phyloP scores from a whole-genome alignment of 2,113 vertebrate species.

The Vombatus ursinus region DNA sequence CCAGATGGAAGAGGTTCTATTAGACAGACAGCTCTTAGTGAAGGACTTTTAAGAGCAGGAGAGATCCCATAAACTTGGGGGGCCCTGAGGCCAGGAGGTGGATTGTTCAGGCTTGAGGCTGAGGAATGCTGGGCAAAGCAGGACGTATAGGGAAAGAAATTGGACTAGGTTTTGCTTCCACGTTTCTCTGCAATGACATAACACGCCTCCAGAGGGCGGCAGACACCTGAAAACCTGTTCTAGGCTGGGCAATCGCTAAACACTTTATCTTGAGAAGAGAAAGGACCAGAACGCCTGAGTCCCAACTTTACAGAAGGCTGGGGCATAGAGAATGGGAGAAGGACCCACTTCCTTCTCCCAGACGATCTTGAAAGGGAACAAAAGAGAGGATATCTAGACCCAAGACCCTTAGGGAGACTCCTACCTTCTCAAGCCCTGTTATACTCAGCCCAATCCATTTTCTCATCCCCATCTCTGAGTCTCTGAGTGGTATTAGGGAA shows the following conservation, averaged over 20 bases:
- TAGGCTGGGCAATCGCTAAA: background rate
- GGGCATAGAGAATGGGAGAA: background rate
- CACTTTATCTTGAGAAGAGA: background rate
- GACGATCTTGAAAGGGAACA: background rate
- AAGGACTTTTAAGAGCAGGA: background rate
- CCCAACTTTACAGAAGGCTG: background rate
- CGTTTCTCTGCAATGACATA: background rate
- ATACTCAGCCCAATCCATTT: background rate
- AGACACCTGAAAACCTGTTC: slow-evolving; percentile 50
- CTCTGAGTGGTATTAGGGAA: background rate
- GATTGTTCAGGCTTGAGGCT: background rate
- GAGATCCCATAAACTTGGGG: background rate
- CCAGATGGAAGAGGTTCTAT: background rate
- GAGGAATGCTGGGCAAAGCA: background rate
- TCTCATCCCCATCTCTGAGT: background rate
- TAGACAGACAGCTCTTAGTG: background rate
- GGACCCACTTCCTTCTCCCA: background rate
- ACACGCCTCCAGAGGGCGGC: slow-evolving; percentile 62
- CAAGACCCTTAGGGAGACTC: background rate
- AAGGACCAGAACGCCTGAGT: background rate
- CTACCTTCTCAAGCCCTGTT: background rate
- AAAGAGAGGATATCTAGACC: background rate
- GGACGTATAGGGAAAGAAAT: background rate
- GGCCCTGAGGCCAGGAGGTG: too few species aligned
- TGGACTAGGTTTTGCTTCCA: background rate